These are phyloP conservation scores for Phrynosoma blainvillii DNA, from an alignment of 2,113 vertebrate species.

Conservation along the genomic window DNA sequence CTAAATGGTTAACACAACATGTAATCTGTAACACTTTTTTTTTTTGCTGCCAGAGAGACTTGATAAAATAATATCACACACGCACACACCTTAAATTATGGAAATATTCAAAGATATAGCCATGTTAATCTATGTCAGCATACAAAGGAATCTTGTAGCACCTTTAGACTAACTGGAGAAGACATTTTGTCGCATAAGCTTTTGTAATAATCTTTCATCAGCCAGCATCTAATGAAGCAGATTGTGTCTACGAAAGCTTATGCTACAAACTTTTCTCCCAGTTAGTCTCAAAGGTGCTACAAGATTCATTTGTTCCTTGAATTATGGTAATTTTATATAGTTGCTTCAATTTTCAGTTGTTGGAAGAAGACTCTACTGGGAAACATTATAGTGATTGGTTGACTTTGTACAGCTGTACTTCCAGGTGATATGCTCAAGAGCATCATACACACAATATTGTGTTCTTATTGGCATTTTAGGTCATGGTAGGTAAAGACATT, in stretches of 20 bases:
- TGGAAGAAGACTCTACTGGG: background rate
- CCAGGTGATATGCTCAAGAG: background rate
- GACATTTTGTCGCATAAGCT: too few relatives aligned
- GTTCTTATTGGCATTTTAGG: background rate
- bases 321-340: background rate
- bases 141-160: too few relatives aligned
- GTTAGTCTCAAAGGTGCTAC: background rate
- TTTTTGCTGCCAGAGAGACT: background rate
- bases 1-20: background rate
- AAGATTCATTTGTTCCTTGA: background rate
- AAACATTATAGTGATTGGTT: background rate
- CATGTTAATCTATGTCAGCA: too few relatives aligned
- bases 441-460: background rate
- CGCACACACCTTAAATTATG: too few relatives aligned
- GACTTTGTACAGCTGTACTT: too few relatives aligned
- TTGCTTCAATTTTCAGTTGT: background rate
- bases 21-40: background rate
- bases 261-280: background rate
- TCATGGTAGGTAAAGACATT: background rate
- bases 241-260: too few relatives aligned
- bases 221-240: too few relatives aligned
- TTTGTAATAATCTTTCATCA: too few relatives aligned
- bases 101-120: too few relatives aligned
- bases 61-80: too few relatives aligned
- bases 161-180: too few relatives aligned